Conservation (phyloP, 2,888 invertebrate species). For the Tenthredo livida region DNA sequence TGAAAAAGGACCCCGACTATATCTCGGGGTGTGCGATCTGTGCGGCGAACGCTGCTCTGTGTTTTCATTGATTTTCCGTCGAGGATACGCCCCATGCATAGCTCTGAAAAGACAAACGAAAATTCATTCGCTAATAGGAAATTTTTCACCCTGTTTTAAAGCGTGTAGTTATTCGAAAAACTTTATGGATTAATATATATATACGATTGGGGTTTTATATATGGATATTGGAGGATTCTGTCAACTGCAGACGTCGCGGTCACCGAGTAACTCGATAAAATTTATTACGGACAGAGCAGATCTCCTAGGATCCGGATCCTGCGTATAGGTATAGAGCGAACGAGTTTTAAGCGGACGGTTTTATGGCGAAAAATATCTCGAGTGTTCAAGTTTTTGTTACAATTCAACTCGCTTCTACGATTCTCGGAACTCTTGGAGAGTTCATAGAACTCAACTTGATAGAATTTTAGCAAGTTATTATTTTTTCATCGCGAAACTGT, state of each 20-base stretch:
- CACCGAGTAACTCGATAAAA: background rate
- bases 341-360: background rate
- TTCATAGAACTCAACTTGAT: background rate
- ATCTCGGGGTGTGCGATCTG: constrained; percentile 13
- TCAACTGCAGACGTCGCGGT: background rate
- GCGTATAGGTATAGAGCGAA: background rate
- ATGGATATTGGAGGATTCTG: background rate
- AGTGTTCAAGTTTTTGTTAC: constrained; percentile 14
- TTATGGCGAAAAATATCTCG: background rate
- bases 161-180: background rate
- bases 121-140: background rate
- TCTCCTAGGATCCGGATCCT: background rate
- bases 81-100: constrained; percentile 59
- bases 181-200: background rate
- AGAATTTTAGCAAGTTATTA: background rate
- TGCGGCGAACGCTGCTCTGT: constrained; percentile 56
- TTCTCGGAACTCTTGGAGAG: background rate
- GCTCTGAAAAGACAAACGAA: background rate
- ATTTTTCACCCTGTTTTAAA: constrained; percentile 3
- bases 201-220: too few species aligned
- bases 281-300: background rate
- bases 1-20: background rate
- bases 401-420: background rate
- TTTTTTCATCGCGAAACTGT: background rate
- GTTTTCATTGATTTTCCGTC: constrained; percentile 66